Percentiles rank a stretch among this genome's conserved stretches.
phyloP scores from a whole-genome alignment of 2,888 invertebrate genomes.

The Drosophila kanekoi region DNA sequence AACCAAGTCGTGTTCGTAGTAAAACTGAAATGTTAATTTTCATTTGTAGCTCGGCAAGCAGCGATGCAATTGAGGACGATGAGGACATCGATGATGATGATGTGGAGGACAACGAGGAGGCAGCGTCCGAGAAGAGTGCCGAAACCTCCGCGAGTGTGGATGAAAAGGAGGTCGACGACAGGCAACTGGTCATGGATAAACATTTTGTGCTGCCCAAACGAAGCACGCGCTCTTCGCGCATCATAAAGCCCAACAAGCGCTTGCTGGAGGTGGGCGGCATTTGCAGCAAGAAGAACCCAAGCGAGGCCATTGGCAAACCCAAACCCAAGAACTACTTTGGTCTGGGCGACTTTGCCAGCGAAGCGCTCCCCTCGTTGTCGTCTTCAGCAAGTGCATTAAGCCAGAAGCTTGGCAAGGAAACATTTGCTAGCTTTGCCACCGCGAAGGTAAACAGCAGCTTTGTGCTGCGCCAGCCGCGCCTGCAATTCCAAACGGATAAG shows the following conservation, averaged over 20 bases:
- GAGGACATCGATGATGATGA: slow-evolving; percentile 50
- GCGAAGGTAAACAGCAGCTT: slow-evolving; percentile 69
- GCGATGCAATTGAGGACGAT: slow-evolving; percentile 59
- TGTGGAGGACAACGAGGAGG: slow-evolving; percentile 50
- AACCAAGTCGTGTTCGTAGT: no score
- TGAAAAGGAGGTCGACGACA: slow-evolving; percentile 52
- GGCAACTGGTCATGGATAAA: slow-evolving; percentile 79
- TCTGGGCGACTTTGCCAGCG: slow-evolving; percentile 51
- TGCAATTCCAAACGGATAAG: slow-evolving; percentile 81
- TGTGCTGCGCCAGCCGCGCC: slow-evolving; percentile 82
- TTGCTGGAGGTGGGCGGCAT: slow-evolving; percentile 90
- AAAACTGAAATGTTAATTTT: not conserved
- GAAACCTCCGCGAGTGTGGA: slow-evolving; percentile 41
- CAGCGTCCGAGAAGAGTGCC: slow-evolving; percentile 50
- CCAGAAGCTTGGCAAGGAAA: slow-evolving; percentile 29
- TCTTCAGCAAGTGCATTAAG: slow-evolving; percentile 15
- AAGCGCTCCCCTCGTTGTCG: slow-evolving; percentile 19
- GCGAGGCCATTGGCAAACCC: slow-evolving; percentile 40
- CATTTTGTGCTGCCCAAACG: slow-evolving; percentile 91
- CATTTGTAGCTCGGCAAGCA: slow-evolving; percentile 39
- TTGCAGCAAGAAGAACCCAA: slow-evolving; percentile 66
- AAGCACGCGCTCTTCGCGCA: slow-evolving; percentile 93
- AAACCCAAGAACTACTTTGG: slow-evolving; percentile 79
- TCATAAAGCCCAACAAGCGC: slow-evolving; percentile 94
- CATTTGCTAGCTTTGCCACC: slow-evolving; percentile 55